phyloP scores from a whole-genome alignment of 2,113 vertebrate genomes.

The Percina caprodes region DNA sequence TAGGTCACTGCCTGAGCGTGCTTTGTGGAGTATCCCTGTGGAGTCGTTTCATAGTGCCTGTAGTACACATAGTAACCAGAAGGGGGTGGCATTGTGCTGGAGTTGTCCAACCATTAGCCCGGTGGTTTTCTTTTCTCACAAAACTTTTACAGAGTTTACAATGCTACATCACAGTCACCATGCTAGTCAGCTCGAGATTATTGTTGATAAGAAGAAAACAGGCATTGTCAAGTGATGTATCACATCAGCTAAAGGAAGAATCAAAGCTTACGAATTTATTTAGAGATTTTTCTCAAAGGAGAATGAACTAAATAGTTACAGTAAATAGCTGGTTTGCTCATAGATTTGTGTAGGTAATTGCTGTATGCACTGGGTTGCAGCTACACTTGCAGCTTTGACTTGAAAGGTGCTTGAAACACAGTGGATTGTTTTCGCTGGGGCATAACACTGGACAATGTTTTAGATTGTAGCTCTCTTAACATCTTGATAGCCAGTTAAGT shows the following conservation, averaged over 20 bases:
- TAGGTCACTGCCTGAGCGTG: not conserved
- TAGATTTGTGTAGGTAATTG: not conserved
- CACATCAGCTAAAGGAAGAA: not conserved
- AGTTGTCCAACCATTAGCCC: not conserved
- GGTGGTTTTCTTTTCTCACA: not conserved
- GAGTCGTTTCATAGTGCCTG: not conserved
- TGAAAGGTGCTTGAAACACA: not conserved
- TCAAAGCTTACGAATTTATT: not conserved
- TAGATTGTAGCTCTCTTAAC: not conserved
- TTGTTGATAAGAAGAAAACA: not conserved
- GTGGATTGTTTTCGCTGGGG: not conserved
- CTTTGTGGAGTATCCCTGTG: not conserved
- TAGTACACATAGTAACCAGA: slow-evolving; percentile 46
- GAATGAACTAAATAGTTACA: not conserved
- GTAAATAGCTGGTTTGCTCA: not conserved
- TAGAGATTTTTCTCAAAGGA: not conserved
- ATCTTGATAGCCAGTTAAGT: not conserved
- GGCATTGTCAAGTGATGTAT: not conserved
- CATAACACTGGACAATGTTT: not conserved
- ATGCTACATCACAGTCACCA: not conserved
- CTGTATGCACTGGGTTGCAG: not conserved
- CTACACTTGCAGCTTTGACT: not conserved
- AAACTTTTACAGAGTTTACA: not conserved
- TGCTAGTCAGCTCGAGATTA: not conserved
- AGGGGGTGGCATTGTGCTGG: slow-evolving; percentile 39